Percentiles rank a stretch among this genome's conserved stretches.
Conservation (phyloP, 2,113 vertebrate species). For the Centropus unirufus region DNA sequence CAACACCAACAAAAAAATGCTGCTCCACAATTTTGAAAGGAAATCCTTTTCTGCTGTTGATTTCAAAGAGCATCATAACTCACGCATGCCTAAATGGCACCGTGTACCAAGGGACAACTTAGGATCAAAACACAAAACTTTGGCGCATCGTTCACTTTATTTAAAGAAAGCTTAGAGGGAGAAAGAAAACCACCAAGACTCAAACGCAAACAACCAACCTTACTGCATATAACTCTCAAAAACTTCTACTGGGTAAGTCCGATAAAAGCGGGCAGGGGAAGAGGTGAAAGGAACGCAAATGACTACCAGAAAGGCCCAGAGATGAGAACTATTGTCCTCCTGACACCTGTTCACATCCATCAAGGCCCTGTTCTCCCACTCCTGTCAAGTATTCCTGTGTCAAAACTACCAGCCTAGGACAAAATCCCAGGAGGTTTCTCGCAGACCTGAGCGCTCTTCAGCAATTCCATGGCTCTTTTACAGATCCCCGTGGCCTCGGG, state of each 20-base stretch:
- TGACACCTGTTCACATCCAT: not conserved
- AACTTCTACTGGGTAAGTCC: not conserved
- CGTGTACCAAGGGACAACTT: fast-evolving
- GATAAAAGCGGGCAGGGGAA: not conserved
- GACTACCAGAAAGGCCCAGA: not conserved
- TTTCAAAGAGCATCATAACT: not conserved
- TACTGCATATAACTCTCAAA: not conserved
- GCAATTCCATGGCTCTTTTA: fast-evolving
- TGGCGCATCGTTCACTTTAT: not conserved
- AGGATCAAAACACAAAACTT: not conserved
- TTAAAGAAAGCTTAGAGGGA: not conserved
- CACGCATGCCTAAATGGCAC: not conserved
- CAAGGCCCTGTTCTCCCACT: not conserved
- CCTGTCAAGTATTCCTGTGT: fast-evolving
- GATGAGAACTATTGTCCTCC: not conserved
- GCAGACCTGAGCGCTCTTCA: not conserved
- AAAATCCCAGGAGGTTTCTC: not conserved
- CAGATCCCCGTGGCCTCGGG: too few relatives aligned
- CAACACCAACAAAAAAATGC: not conserved
- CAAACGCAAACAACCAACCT: fast-evolving
- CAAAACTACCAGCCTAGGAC: fast-evolving
- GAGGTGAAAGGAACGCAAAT: not conserved
- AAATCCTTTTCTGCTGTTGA: not conserved
- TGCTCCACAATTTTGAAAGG: not conserved
- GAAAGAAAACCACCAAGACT: not conserved